phyloP scores from a whole-genome alignment of 2,113 vertebrate species.

The Smithornis capensis region DNA sequence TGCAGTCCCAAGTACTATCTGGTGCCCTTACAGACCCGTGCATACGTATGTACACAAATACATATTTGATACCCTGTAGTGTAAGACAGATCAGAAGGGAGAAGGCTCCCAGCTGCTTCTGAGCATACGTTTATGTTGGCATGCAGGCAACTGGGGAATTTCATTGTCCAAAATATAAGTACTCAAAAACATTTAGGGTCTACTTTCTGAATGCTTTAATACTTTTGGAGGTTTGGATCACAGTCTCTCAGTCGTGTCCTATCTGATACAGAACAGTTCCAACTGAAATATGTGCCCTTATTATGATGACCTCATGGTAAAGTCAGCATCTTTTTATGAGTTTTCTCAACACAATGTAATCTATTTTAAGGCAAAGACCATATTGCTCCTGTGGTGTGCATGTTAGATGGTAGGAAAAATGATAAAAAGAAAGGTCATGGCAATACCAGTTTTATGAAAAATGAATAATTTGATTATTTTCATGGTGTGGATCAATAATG shows the following conservation, averaged over 20 bases:
- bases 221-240: not conserved
- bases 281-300: not conserved
- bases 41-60: not conserved
- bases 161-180: not conserved
- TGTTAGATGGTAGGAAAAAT: conserved; percentile 27
- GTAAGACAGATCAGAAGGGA: not conserved
- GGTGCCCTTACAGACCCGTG: not conserved
- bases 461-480: conserved; percentile 90
- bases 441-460: conserved; percentile 74
- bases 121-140: not conserved
- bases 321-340: conserved; percentile 29
- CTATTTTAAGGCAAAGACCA: conserved; percentile 56
- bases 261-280: not conserved
- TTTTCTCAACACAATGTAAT: conserved; percentile 34
- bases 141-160: not conserved
- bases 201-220: not conserved
- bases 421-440: conserved; percentile 62
- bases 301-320: conserved; percentile 15
- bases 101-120: not conserved
- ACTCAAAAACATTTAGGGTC: not conserved
- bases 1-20: not conserved
- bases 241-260: not conserved
- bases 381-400: conserved; percentile 29
- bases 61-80: not conserved
- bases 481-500: conserved; percentile 83